phyloP scores from a whole-genome alignment of 2,888 invertebrate species.

The Tubiluchus corallicola region DNA sequence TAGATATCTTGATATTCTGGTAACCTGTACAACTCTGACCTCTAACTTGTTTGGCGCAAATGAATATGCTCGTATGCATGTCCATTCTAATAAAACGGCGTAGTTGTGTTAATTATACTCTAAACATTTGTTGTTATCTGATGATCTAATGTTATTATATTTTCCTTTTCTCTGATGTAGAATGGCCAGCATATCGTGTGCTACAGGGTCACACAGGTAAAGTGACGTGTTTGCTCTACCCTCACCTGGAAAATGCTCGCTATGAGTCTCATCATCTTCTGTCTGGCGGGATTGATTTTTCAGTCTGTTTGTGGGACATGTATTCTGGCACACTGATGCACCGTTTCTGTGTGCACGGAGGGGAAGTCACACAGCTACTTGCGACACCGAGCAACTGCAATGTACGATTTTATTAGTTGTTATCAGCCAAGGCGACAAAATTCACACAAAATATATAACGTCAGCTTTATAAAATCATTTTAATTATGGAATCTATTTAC shows the following conservation, averaged over 20 bases:
- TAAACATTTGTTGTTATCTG: too few relatives aligned
- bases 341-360: conserved; percentile 92
- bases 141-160: neutral
- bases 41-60: too few relatives aligned
- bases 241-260: conserved; percentile 61
- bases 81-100: too few relatives aligned
- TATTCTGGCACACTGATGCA: conserved; percentile 71
- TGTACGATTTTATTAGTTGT: conserved; percentile 25
- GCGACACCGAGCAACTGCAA: conserved; percentile 70
- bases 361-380: conserved; percentile 79
- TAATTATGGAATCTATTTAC: too few relatives aligned
- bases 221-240: conserved; percentile 85
- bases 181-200: too few relatives aligned
- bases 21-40: too few relatives aligned
- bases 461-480: too few relatives aligned
- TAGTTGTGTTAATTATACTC: too few relatives aligned
- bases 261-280: conserved; percentile 42
- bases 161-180: conserved; percentile 12
- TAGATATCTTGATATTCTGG: too few relatives aligned
- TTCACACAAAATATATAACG: too few relatives aligned
- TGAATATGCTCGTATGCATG: too few relatives aligned
- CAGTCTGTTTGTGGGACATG: conserved; percentile 88
- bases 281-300: conserved; percentile 93
- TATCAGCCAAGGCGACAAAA: too few relatives aligned
- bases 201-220: conserved; percentile 74